These are phyloP conservation scores for Falco columbarius DNA, from an alignment of 2,797 vertebrate genomes.

Conservation along the genomic window DNA sequence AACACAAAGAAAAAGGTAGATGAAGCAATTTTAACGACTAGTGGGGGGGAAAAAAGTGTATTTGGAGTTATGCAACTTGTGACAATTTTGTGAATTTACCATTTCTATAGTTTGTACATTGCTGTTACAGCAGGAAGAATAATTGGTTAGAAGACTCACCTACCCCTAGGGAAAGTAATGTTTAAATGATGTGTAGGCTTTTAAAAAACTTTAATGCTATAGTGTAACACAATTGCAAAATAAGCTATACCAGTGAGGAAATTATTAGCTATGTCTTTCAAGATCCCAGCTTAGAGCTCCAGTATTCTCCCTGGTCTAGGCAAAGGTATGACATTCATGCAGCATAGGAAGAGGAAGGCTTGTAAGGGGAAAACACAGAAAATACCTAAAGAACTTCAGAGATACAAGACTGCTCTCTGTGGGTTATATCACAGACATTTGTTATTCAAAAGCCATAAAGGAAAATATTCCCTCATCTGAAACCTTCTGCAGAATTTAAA, in stretches of 20 bases:
- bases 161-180: neutral
- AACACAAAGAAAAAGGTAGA: neutral
- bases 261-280: neutral
- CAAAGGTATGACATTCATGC: neutral
- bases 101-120: neutral
- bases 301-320: neutral
- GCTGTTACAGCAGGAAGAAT: neutral
- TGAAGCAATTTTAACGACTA: neutral
- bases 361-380: neutral
- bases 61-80: neutral
- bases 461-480: conserved; percentile 11
- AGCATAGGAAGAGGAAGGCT: neutral
- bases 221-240: neutral
- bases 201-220: neutral
- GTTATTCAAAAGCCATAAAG: conserved; percentile 18
- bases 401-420: neutral
- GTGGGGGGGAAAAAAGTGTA: too few species aligned
- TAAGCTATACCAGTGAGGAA: neutral
- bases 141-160: neutral
- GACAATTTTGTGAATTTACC: neutral
- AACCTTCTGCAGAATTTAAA: conserved; percentile 8
- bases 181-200: neutral
- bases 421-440: neutral
- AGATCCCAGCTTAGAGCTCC: neutral
- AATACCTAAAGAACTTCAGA: neutral